These are phyloP conservation scores for Aegithalos caudatus DNA, from an alignment of 2,113 vertebrate species.

Conservation along the genomic window DNA sequence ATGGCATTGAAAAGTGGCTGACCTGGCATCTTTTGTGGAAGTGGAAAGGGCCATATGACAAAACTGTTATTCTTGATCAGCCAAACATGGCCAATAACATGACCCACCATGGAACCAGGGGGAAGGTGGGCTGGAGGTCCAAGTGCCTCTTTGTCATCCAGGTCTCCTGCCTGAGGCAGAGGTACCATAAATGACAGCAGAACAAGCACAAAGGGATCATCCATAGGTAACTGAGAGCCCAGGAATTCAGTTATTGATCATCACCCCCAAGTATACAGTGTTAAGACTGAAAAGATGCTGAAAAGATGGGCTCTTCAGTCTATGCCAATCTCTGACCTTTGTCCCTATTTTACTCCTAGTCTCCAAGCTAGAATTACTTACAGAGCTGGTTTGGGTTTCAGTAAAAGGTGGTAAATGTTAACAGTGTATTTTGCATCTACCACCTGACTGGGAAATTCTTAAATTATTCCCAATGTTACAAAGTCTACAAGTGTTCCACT, in stretches of 20 bases:
- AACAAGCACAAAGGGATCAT: too few species aligned
- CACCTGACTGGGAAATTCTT: background rate
- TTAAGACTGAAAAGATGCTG: background rate
- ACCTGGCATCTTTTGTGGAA: background rate
- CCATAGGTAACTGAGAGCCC: background rate
- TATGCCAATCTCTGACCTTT: background rate
- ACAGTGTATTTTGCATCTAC: background rate
- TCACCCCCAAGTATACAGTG: too few species aligned
- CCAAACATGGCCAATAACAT: background rate
- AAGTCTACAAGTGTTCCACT: background rate
- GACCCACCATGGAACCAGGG: background rate
- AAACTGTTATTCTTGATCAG: background rate
- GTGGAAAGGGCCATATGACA: accelerated
- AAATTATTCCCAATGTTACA: background rate
- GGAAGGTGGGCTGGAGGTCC: background rate
- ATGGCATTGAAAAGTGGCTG: background rate
- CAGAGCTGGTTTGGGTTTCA: background rate
- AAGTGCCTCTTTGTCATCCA: background rate
- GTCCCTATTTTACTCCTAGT: background rate
- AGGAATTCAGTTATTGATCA: background rate
- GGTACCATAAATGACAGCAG: accelerated
- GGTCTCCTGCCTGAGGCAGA: background rate
- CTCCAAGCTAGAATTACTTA: background rate
- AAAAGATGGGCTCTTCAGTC: background rate
- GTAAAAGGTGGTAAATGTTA: background rate